A percentile compares a stretch with the other conserved stretches of the same genome.
phyloP scores from a whole-genome alignment of 2,797 vertebrate species.

The Sarcophilus harrisii region DNA sequence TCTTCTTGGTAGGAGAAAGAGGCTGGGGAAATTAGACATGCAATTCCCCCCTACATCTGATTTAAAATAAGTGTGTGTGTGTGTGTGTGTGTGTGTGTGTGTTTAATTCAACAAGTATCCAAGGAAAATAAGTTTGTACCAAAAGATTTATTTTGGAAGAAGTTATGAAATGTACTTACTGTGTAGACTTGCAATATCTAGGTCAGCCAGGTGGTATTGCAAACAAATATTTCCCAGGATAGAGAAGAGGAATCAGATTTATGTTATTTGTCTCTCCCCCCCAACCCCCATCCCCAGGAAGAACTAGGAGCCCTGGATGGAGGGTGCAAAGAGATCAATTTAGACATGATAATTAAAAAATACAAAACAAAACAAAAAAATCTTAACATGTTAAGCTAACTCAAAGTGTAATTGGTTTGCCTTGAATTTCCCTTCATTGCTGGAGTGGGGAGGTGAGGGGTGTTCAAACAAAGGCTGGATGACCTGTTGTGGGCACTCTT shows the following conservation, averaged over 20 bases:
- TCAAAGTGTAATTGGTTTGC: not conserved
- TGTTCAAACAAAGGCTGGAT: not conserved
- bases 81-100: not conserved
- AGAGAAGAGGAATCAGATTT: not conserved
- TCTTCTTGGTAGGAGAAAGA: constrained; percentile 7
- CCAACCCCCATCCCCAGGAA: not conserved
- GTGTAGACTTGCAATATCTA: constrained; percentile 26
- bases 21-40: constrained; percentile 38
- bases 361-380: not conserved
- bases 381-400: not conserved
- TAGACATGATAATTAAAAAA: no score
- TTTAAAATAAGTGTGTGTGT: constrained; percentile 33
- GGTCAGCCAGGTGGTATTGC: constrained; percentile 23
- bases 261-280: not conserved
- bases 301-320: not conserved
- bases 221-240: not conserved
- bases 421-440: no score
- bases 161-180: not conserved
- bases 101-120: constrained; percentile 52
- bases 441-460: not conserved
- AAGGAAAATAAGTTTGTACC: constrained; percentile 28
- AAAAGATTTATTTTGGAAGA: not conserved
- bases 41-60: constrained; percentile 44
- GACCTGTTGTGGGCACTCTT: not conserved
- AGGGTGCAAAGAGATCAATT: not conserved